Conservation (phyloP, 1,140 invertebrate species). For the Aradophagus sp. region DNA sequence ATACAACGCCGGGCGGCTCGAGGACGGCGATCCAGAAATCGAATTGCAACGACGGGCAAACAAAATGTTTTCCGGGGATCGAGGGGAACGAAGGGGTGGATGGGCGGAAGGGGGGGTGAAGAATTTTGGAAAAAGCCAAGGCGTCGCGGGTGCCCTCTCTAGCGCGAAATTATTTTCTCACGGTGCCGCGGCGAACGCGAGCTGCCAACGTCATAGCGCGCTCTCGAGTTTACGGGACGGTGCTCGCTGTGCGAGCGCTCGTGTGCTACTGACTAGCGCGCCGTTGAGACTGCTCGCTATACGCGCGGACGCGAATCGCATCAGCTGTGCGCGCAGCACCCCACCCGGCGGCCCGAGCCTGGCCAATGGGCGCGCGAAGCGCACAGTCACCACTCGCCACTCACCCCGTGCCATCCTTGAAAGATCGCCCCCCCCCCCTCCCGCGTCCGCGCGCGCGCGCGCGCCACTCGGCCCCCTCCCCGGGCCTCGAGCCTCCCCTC, state of each 20-base stretch:
- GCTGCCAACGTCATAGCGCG: slow-evolving; percentile 61
- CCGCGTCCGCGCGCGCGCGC: not conserved
- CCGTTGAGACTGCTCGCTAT: slow-evolving; percentile 60
- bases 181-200: slow-evolving; percentile 61
- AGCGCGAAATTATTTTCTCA: slow-evolving; percentile 51
- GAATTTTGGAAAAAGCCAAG: no score
- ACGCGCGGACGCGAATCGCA: slow-evolving; percentile 58
- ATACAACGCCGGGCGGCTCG: no score
- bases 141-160: not conserved
- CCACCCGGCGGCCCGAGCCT: slow-evolving; percentile 11
- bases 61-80: no score
- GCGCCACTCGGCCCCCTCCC: slow-evolving; percentile 8
- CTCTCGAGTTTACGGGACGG: slow-evolving; percentile 48
- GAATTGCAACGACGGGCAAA: no score
- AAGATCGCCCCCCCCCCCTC: slow-evolving; percentile 7
- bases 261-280: slow-evolving; percentile 70
- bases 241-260: slow-evolving; percentile 71
- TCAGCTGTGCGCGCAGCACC: slow-evolving; percentile 66
- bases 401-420: slow-evolving; percentile 55
- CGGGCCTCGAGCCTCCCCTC: not conserved
- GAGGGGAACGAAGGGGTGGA: no score
- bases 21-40: no score
- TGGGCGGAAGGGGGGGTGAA: no score
- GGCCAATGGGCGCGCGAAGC: slow-evolving; percentile 54
- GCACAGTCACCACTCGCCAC: slow-evolving; percentile 31